These are phyloP conservation scores for Octomys mimax DNA, from an alignment of 2,797 vertebrate genomes.

Conservation along the genomic window DNA sequence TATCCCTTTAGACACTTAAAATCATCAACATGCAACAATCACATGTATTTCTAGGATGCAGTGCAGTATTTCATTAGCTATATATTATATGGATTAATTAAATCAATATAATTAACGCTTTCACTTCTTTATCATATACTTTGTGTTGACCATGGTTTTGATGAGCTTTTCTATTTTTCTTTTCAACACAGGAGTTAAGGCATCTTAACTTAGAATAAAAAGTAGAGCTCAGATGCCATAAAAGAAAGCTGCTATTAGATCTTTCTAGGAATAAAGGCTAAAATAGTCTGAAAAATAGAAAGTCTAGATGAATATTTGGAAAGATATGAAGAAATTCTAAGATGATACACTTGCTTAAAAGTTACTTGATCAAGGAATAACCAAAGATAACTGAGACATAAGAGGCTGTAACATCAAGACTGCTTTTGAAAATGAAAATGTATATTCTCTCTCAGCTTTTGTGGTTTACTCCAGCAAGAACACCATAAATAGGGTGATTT, in stretches of 20 bases:
- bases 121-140: background rate
- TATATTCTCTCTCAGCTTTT: background rate
- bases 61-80: background rate
- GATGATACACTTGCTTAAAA: background rate
- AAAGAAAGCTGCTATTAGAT: background rate
- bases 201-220: background rate
- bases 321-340: background rate
- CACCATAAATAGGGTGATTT: background rate
- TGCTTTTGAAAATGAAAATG: background rate
- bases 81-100: background rate
- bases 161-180: background rate
- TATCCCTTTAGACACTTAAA: background rate
- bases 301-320: background rate
- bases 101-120: background rate
- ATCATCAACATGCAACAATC: background rate
- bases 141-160: background rate
- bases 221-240: background rate
- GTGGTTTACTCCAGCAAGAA: background rate
- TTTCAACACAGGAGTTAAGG: background rate
- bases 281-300: background rate
- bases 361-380: background rate
- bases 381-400: background rate
- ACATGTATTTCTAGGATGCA: background rate
- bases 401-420: background rate
- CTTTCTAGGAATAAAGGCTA: background rate